Evolutionary conservation across 92 coral and sea anemone genomes (phyloP), one percentile per base, ranked within the genome.

Genomic region (Palythoa heliodiscus): DNA sequence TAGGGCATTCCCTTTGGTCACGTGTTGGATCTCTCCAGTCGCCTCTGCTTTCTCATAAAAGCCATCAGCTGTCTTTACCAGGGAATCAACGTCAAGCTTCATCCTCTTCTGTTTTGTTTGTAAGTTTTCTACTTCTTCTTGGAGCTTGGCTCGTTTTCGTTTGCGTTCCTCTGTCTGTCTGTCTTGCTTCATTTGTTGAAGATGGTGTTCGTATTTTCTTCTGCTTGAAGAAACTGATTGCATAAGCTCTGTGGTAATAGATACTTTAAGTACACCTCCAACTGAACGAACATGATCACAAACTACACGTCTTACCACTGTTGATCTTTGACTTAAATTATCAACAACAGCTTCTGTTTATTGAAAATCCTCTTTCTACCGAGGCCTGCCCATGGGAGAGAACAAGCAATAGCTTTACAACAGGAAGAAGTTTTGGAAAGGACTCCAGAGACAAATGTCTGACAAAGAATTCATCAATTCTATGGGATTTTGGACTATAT

Each of bases 351-450:
- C 76, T 55, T 83, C 60, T 58, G 68, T 83, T 71, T 35, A 83
- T 29, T 24, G 87, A 83, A 83, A 83, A 83, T 50, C 87, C 87
- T 17, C 78, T 35, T 55, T 83, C 64, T 39, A 83, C 87, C 19
- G 50, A 25, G 39, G 87, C 87, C 68, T 83, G 87, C 23, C 87
- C 87, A 54, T 83, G 87, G 52, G 79, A 83, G 54, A 83, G 79
- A 71, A 71, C 35, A 66, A 83, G 87, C 39, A 83, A 22, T 77
- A 83, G 53, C 80, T 72, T 71, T 39, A 71, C 79, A 43, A 83
- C 53, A 68, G 64, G 64, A 57, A 57, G 64, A 57, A 57, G 64
- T 57, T 57, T 57, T 57, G 64, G 64, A 57, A 57, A 57, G 64
- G 64, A 57, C 64, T 57, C 64, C 64, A 57, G 64, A 57, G 64